These are phyloP conservation scores for Eidolon dupreanum DNA, from an alignment of 2,797 vertebrate species.

Conservation along the genomic window DNA sequence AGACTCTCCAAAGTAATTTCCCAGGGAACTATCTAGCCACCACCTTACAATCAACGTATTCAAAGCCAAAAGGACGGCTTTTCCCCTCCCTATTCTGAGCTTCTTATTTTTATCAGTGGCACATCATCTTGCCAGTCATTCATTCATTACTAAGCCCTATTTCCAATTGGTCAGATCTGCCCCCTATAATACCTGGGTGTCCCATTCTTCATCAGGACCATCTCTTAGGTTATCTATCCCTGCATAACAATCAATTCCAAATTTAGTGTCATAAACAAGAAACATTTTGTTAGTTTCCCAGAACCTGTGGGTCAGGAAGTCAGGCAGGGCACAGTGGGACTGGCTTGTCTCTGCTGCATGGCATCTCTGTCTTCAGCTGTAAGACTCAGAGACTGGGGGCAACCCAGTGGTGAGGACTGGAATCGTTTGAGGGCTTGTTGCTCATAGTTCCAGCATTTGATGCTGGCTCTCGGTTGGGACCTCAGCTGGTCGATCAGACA, in stretches of 20 bases:
- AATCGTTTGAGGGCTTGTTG: too few relatives aligned
- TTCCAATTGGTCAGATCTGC: not conserved
- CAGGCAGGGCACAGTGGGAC: not conserved
- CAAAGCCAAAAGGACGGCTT: not conserved
- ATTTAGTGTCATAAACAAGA: not conserved
- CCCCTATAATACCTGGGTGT: fast-evolving
- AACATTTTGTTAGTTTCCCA: not conserved
- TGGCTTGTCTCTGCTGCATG: not conserved
- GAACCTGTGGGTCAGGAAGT: not conserved
- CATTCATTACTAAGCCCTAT: not conserved
- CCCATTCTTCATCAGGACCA: not conserved
- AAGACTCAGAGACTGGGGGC: not conserved
- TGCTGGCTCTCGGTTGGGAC: not conserved
- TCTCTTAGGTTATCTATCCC: not conserved
- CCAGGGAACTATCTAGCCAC: not conserved
- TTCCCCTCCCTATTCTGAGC: not conserved
- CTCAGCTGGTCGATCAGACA: too few relatives aligned
- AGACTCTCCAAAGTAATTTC: not conserved
- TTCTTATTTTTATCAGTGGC: not conserved
- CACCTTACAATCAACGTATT: too few relatives aligned
- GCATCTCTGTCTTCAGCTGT: too few relatives aligned
- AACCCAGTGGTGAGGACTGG: not conserved
- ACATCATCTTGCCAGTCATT: fast-evolving
- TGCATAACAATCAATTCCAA: not conserved
- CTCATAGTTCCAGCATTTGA: too few relatives aligned